Conservation (phyloP, 2,113 vertebrate species). For the Pycnonotus jocosus region DNA sequence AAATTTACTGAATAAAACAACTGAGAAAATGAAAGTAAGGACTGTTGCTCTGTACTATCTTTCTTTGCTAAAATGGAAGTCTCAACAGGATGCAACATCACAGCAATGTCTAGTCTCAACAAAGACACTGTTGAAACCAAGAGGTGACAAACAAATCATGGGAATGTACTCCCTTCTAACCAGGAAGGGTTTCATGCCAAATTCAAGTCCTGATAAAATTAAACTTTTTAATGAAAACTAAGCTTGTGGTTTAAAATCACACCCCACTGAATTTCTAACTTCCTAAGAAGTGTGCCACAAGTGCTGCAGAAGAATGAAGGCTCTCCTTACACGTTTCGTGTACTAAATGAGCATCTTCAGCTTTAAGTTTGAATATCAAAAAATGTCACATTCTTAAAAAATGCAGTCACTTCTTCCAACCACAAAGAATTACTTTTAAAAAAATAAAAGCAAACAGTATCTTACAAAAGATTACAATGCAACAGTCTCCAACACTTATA, state of each 20-base stretch:
- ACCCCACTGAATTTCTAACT: background rate
- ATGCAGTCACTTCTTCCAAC: rapidly evolving
- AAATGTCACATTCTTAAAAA: background rate
- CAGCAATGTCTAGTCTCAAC: background rate
- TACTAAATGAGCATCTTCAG: background rate
- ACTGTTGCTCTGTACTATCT: background rate
- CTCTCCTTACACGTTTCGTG: background rate
- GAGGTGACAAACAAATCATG: background rate
- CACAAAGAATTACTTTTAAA: background rate
- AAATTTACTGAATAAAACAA: background rate
- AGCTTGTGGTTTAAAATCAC: background rate
- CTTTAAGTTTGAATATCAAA: background rate
- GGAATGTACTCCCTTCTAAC: background rate
- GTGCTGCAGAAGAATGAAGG: background rate
- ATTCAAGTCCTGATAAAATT: background rate
- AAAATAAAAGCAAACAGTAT: background rate
- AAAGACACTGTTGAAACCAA: background rate
- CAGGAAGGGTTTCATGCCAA: background rate
- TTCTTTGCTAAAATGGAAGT: background rate
- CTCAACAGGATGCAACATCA: background rate
- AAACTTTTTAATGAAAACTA: background rate
- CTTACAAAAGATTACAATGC: background rate
- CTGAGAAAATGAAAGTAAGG: background rate
- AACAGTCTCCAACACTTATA: background rate
- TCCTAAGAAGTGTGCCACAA: background rate